Evolutionary conservation across 2,113 vertebrate genomes (phyloP).

Genomic region (Panthera leo): DNA sequence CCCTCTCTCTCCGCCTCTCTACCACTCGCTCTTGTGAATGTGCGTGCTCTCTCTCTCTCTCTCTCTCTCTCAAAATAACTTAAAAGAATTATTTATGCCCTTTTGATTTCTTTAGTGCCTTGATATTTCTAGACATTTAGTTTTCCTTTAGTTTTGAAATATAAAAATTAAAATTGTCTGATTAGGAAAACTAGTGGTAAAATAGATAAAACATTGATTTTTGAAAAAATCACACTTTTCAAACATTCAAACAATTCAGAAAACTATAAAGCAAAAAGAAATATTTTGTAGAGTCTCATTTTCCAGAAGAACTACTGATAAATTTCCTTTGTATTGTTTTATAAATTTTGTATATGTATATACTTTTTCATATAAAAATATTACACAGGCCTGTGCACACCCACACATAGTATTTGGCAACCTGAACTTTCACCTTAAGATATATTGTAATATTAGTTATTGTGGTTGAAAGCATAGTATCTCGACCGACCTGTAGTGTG

Average conservation of each 20-base stretch:
- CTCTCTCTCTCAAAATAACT: no score
- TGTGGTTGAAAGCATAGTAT: background rate
- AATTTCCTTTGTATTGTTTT: background rate
- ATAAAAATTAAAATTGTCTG: background rate
- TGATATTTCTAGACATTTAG: background rate
- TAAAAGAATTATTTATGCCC: background rate
- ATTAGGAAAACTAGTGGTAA: background rate
- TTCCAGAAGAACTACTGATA: background rate
- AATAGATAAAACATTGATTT: background rate
- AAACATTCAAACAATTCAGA: background rate
- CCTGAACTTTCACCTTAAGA: background rate
- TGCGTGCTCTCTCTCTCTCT: no score
- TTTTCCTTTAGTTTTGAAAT: background rate
- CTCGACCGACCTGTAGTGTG: background rate
- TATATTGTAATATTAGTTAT: background rate
- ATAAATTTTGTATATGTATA: background rate
- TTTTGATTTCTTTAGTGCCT: background rate
- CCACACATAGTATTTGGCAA: background rate
- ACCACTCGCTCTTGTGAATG: no score
- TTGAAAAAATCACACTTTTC: background rate
- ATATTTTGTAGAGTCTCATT: background rate
- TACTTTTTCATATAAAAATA: background rate
- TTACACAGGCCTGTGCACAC: background rate
- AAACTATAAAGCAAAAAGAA: background rate
- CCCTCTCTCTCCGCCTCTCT: no score